phyloP scores from a whole-genome alignment of 1,140 invertebrate genomes.

The Orchesella cincta region DNA sequence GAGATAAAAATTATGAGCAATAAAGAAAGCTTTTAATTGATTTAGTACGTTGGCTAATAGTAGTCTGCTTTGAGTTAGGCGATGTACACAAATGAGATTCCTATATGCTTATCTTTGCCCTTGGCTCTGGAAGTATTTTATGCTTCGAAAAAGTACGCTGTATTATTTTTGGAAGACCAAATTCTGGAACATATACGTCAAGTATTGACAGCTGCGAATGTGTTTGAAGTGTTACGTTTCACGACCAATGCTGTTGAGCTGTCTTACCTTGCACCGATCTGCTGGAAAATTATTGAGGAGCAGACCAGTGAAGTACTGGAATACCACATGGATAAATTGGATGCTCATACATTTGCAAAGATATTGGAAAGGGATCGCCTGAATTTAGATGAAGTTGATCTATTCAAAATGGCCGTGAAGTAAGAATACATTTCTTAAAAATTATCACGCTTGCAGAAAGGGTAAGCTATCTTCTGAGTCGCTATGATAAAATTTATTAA shows the following conservation, averaged over 20 bases:
- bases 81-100: conserved; percentile 46
- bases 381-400: conserved; percentile 40
- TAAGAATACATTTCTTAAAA: conserved; percentile 23
- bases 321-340: conserved; percentile 34
- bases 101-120: conserved; percentile 27
- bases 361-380: conserved; percentile 41
- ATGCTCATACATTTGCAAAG: conserved; percentile 27
- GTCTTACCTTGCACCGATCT: conserved; percentile 30
- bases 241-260: conserved; percentile 37
- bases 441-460: too few species aligned
- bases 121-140: conserved; percentile 41
- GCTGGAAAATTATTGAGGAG: conserved; percentile 42
- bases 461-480: too few species aligned
- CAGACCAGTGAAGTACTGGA: conserved; percentile 31
- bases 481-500: neutral
- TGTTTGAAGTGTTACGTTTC: conserved; percentile 43
- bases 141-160: conserved; percentile 37
- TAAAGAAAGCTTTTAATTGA: too few species aligned
- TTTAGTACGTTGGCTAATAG: too few species aligned
- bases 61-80: conserved; percentile 21
- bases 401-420: conserved; percentile 43
- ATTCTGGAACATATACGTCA: conserved; percentile 35
- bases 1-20: neutral
- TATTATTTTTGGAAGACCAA: conserved; percentile 35
- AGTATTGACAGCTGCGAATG: conserved; percentile 31